Base-by-base conservation (phyloP, 2,888 invertebrate genomes). In the Hyppa rectilinea region DNA sequence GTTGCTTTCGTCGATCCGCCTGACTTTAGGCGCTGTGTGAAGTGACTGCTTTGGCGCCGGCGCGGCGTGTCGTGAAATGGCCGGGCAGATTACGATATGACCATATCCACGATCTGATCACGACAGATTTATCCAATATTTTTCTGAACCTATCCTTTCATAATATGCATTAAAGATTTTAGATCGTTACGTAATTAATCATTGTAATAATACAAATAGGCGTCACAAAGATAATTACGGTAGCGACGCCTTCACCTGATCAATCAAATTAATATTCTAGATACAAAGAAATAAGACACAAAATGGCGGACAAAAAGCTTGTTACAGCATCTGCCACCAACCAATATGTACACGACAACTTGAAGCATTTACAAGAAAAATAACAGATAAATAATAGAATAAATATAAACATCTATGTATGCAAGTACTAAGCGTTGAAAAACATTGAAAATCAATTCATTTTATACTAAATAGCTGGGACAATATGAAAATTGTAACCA, bases 391-490 rank as follows among this genome's bases (percentile, higher is more conserved):
- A 75, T 45, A 73, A 75, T 73, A 71, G 61, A 55, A 68, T 85
- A 82, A 87, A 87, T 84, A 85, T 75, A 62, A 83, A 84, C 76
- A 73, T 26, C 43, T 65, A 72, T 81, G 77, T 83, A 82, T 79
- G 64, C 70, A 75, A 81, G 83, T 85, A 85, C 87, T 87, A 84
- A 87, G 85, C 76, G 70, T 85, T 71, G 84, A 85, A 87, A 87
- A 83, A 87, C 84, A 86, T 87, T 82, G 84, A 82, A 75, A 64
- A 85, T 86, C 81, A 79, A 84, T 82, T 78, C 82, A 85, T 82
- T 84, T 85, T 84, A 83, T 85, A 85, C 88, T 90, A 88, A 89
- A 85, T 87, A 87, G 86, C 78, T 87, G 72, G 82, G 88, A 90
- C 87, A 88, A 89, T 90, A 87, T 77, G 79, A 78, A 72, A 87